phyloP scores from a whole-genome alignment of 53 echinoderm and acorn worm genomes.

The Stichopus horrens region DNA sequence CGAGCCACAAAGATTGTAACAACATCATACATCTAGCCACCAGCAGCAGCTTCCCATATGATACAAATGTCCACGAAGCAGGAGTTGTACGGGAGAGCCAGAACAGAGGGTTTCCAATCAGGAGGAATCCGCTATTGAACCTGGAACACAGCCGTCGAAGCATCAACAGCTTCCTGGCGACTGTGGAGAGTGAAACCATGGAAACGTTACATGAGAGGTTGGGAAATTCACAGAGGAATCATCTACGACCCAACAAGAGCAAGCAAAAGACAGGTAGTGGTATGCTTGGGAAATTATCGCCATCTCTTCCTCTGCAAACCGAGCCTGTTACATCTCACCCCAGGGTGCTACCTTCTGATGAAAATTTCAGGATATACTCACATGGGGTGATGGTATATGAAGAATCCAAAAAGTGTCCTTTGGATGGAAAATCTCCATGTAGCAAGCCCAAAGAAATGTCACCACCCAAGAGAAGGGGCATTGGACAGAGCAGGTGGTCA shows the following conservation, averaged over 20 bases:
- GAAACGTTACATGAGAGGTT: conserved; percentile 18
- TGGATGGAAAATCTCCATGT: background rate
- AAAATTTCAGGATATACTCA: conserved; percentile 20
- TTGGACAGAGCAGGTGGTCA: background rate
- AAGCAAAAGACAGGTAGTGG: background rate
- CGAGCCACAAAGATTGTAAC: background rate
- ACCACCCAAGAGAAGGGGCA: background rate
- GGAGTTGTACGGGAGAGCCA: background rate
- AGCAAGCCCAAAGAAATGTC: background rate
- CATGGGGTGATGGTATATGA: conserved; percentile 12
- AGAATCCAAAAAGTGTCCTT: background rate
- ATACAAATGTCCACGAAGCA: background rate
- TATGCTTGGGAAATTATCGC: background rate
- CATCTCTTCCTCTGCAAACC: background rate
- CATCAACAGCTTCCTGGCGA: conserved; percentile 22
- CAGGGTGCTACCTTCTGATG: background rate
- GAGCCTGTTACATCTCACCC: background rate
- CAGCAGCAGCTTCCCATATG: conserved; percentile 16
- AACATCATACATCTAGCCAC: background rate
- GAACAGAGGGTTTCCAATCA: background rate
- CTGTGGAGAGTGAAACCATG: conserved; percentile 30
- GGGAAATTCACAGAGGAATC: background rate
- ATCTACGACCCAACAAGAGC: background rate
- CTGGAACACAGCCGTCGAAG: conserved; percentile 8
- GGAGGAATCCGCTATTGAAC: conserved; percentile 17